These are phyloP conservation scores for Myotis yumanensis DNA, from an alignment of 2,113 vertebrate genomes.

Conservation along the genomic window DNA sequence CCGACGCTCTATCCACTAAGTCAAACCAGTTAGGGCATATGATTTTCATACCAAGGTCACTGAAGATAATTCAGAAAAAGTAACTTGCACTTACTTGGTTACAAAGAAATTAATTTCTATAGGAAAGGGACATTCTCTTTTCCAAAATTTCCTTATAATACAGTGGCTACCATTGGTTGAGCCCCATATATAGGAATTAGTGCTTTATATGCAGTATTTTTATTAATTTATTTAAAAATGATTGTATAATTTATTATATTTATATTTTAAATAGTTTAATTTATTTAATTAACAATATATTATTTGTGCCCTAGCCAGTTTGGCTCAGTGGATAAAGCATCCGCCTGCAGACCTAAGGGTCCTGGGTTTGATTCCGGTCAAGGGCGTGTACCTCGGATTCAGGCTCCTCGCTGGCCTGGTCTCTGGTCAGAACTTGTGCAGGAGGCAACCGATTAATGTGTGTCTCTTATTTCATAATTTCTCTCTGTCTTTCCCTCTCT, in stretches of 20 bases:
- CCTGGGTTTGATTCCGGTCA: no score
- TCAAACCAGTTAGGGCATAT: no score
- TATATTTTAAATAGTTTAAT: background rate
- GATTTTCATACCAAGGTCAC: background rate
- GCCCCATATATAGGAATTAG: background rate
- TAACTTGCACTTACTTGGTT: background rate
- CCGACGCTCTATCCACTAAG: no score
- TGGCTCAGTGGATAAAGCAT: no score
- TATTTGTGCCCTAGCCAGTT: background rate
- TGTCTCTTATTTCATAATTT: no score
- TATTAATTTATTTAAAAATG: background rate
- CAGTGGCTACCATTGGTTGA: background rate
- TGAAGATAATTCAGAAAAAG: background rate
- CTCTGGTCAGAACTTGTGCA: no score
- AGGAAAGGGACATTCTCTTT: background rate
- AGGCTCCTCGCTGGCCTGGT: no score
- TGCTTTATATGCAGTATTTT: background rate
- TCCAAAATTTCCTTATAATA: background rate
- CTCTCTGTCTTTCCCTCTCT: no score
- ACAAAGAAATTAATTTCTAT: background rate
- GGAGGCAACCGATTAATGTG: no score
- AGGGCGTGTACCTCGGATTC: no score
- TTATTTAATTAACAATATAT: background rate
- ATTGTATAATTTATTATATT: background rate
- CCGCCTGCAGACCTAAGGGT: no score